Conservation (phyloP, 2,113 vertebrate genomes). For the Herpailurus yagouaroundi region DNA sequence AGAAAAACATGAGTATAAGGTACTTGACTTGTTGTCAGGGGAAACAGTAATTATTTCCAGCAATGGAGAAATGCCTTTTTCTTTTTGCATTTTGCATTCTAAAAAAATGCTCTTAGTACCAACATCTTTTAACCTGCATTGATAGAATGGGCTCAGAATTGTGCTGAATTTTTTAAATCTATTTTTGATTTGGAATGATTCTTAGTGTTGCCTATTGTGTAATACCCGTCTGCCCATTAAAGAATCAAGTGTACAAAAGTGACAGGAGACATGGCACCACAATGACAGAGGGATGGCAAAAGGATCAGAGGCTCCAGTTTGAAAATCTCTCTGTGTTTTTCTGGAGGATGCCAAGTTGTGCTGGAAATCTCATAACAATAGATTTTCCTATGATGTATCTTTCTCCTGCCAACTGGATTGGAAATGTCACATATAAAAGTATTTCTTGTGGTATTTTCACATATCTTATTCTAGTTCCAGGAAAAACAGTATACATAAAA, state of each 20-base stretch:
- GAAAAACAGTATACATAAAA: conserved; percentile 49
- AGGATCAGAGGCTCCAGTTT: background rate
- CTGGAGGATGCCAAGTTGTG: background rate
- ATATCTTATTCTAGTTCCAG: conserved; percentile 33
- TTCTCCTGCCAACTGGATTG: conserved; percentile 30
- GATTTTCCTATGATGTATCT: conserved; percentile 46
- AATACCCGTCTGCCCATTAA: background rate
- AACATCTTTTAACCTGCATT: conserved; percentile 8
- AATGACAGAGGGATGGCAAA: background rate
- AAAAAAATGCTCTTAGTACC: background rate
- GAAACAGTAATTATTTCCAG: background rate
- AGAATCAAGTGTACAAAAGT: background rate
- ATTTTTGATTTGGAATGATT: background rate
- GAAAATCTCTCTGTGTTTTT: background rate
- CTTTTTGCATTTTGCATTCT: background rate
- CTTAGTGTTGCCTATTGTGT: background rate
- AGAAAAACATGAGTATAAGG: background rate
- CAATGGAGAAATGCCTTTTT: background rate
- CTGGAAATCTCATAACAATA: conserved; percentile 34
- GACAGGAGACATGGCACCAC: background rate
- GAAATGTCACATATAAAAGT: conserved; percentile 33
- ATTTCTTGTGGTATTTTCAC: conserved; percentile 49
- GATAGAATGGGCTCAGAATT: background rate
- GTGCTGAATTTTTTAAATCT: background rate
- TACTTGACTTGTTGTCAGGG: background rate